Evolutionary conservation across 2,113 vertebrate genomes (phyloP).

Genomic region (Trinectes maculatus): DNA sequence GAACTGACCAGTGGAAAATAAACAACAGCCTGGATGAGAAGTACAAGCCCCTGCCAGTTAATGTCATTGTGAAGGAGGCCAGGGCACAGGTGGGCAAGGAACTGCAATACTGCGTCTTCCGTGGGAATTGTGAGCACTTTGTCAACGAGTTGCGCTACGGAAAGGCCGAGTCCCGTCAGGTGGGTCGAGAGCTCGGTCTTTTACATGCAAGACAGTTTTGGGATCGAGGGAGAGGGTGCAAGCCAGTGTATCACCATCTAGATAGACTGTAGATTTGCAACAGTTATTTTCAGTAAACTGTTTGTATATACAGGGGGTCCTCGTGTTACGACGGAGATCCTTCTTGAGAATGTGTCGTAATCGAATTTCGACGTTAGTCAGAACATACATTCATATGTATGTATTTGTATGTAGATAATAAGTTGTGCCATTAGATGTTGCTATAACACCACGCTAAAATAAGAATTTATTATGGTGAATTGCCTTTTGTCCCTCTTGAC

Average conservation of each 20-base stretch:
- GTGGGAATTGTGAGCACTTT: slow-evolving; percentile 85
- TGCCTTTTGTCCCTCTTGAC: too few relatives aligned
- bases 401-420: too few relatives aligned
- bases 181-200: slow-evolving; percentile 39
- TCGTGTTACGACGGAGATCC: too few relatives aligned
- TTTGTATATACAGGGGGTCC: too few relatives aligned
- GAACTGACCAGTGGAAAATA: slow-evolving; percentile 61
- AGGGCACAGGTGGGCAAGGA: slow-evolving; percentile 50
- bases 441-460: too few relatives aligned
- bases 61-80: slow-evolving; percentile 72
- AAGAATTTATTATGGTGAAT: too few relatives aligned
- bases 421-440: too few relatives aligned
- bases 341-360: too few relatives aligned
- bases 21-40: slow-evolving; percentile 81
- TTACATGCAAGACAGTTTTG: background rate
- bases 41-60: slow-evolving; percentile 46
- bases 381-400: too few relatives aligned
- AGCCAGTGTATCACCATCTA: too few relatives aligned
- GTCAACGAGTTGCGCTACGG: slow-evolving; percentile 83
- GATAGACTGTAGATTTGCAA: too few relatives aligned
- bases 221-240: background rate
- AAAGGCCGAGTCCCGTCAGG: slow-evolving; percentile 84
- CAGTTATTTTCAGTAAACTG: background rate
- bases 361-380: too few relatives aligned
- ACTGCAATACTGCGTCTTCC: slow-evolving; percentile 68